Base-by-base conservation (phyloP, 2,888 invertebrate genomes). In the Marronus borbonicus region DNA sequence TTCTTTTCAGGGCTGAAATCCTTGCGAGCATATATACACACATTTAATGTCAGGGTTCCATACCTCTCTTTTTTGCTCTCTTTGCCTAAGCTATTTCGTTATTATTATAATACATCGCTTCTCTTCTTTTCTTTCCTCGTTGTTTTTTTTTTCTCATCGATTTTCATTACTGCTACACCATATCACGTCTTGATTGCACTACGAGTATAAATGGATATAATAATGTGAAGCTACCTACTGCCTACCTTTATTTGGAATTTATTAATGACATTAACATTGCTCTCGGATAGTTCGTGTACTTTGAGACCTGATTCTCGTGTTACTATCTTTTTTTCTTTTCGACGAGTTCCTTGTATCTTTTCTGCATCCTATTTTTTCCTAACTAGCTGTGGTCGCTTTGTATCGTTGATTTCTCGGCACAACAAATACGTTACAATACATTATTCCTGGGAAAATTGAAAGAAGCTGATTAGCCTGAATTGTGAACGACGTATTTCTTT, bases 11-110 rank as follows among this genome's bases (percentile, higher is more conserved):
- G 58, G 77, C 76, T 69, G 76, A 75, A 78, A 80, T 76, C 76
- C 77, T 79, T 79, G 79, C 64, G 66, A 31, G 31, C 20, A 58
- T 36, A 17, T 17, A 70, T 70, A 58, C 70, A 70, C 58, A 70
- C 64, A 78, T 68, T 68, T 80, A 79, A 80, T 79, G 80, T 80
- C 80, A 77, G 78, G 78, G 77, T 66, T 78, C 76, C 65, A 39
- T 69, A 69, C 39, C 60, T 65, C 55, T 44, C 58, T 44, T 68
- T 60, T 74, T 62, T 39, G 14, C 39, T 49, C 39, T 49, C 12
- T 36, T 50, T 50, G 12, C 68, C 1, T 68, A 39, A 8, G 55
- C 55, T 70, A 70, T 70, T 70, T 70, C 60, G 60, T 74, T 74
- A 60, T 74, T 74, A 74, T 74, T 70, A 74, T 68, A 68, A 50